Conservation (phyloP, 2,113 vertebrate genomes). For the Cettia cetti region DNA sequence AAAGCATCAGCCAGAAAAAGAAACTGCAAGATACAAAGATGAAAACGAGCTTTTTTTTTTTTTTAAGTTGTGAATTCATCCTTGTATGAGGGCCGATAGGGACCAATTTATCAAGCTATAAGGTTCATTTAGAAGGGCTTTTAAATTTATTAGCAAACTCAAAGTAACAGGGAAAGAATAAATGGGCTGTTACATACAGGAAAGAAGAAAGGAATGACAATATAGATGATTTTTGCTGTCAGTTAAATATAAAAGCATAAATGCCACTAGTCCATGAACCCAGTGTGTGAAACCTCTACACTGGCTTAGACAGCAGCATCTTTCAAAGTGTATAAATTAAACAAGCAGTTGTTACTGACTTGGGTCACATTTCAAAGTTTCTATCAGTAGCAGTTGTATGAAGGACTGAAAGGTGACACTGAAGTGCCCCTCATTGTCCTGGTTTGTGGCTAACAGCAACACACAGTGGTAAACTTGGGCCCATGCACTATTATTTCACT, state of each 20-base stretch:
- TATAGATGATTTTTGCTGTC: not conserved
- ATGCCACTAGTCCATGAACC: not conserved
- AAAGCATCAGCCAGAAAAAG: not conserved
- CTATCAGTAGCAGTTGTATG: not conserved
- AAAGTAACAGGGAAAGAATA: not conserved
- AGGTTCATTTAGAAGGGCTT: not conserved
- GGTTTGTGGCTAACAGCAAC: not conserved
- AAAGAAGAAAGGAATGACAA: not conserved
- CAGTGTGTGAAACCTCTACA: not conserved
- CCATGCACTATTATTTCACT: not conserved
- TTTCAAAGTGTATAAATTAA: not conserved
- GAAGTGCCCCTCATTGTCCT: not conserved
- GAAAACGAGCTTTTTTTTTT: not conserved
- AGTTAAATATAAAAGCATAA: not conserved
- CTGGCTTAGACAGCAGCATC: not conserved
- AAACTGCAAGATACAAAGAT: not conserved
- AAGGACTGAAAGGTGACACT: not conserved
- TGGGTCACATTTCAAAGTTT: not conserved
- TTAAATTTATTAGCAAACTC: not conserved
- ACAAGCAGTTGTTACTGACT: not conserved
- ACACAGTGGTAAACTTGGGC: not conserved
- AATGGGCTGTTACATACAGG: not conserved
- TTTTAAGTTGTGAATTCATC: not conserved
- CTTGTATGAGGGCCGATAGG: not conserved
- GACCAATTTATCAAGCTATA: not conserved